Evolutionary conservation across 2,113 vertebrate species (phyloP), one percentile per base, ranked within the genome.

Genomic region (Indicator maculatus): DNA sequence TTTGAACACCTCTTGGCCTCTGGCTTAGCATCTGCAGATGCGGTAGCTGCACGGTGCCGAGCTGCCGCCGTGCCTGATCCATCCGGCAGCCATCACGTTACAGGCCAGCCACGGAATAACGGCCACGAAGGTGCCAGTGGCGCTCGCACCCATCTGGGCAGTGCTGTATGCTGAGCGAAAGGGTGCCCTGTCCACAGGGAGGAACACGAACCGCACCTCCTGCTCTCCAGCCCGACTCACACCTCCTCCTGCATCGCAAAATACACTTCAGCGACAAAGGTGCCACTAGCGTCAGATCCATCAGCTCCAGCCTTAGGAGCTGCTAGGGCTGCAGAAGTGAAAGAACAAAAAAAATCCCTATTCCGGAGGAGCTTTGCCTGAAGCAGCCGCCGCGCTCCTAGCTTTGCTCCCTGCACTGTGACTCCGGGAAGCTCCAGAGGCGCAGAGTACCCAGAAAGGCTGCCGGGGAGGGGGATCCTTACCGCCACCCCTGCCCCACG

Each of bases 251-350:
- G 83, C 92, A 83, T 60, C 72, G 10, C 93, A 4, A 36, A 84
- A 69, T 60, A 53, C 78, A 67, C 45, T 61, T 33, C 80, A 41
- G 47, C 78, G 58, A 86, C 36, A 60, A 53, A 86, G 83, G 52
- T 65, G 77, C 76, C 92, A 81, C 56, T 30, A 88, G 85, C 75
- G 38, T 86, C 92, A 91, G 86, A 90, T 28, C 85, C 88, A 71
- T 30, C 83, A 75, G 90, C 90, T 71, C 83, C 82, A 61, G 36
- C 16, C 28, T 5, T 26, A 9, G 27, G 59, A 86, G 69, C 82
- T 44, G 55, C 70, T 33, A 39, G 53, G 58, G 83, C 79, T 53
- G 85, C 79, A 13, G 45, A 23, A 41, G 16, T 21, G 11, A 13
- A 28, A 7, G 28, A 77, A 47, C 31, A 58, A 13, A 52, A 52